Base-by-base conservation (phyloP, 1,140 invertebrate genomes). In the Lanistes nyassanus region DNA sequence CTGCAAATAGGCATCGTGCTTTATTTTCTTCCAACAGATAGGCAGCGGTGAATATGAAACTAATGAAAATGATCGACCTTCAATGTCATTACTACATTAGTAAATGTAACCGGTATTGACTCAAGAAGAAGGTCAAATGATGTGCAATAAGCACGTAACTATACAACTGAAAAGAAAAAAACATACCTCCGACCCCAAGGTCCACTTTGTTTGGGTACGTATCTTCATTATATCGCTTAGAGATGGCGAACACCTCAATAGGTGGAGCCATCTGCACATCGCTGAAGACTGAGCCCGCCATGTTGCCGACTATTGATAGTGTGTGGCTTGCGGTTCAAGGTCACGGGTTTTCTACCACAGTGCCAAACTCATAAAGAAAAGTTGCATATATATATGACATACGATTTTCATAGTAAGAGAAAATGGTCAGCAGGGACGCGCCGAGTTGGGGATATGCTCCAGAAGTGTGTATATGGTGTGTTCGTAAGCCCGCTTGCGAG, bases 181-280 rank as follows among this genome's bases (percentile, higher is more conserved):
- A 91, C 92, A 91, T 92, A 98, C 96, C 96, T 90, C 98, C 98
- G 84, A 98, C 94, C 66, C 95, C 94, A 60, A 99, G 92, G 90
- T 97, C 98, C 36, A 98, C 96, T 93, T 99, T 99, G 64, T 95
- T 91, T 58, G 93, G 90, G 85, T 91, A 90, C 11, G 92, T 88
- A 86, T 99, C 97, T 72, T 97, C 95, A 42, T 92, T 90, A 88
- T 93, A 99, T 23, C 93, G 90, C 88, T 94, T 95, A 62, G 91
- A 94, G 51, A 98, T 88, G 26, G 94, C 93, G 89, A 99, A 99
- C 47, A 98, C 97, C 90, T 98, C 97, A 84, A 99, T 97, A 2
- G 96, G 94, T 74, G 95, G 93, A 26, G 94, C 96, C 78, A 93
- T 88, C 87, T 94, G 89, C n/a, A 97, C 93, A 79, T 90, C 90